Conservation (phyloP, 1,140 invertebrate species). For the Octopus bimaculoides region DNA sequence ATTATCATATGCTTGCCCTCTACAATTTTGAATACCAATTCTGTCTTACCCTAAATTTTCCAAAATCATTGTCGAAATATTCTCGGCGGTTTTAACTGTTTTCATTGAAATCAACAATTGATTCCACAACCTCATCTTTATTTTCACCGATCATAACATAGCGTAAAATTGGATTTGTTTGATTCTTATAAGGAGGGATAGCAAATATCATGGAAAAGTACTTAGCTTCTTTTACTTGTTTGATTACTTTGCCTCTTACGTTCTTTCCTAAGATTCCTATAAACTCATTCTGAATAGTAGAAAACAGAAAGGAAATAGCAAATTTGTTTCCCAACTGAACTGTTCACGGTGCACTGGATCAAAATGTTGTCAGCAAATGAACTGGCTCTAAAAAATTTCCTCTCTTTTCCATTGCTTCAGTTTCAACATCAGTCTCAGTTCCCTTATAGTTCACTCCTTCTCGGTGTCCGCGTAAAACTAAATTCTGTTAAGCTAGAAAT, state of each 20-base stretch:
- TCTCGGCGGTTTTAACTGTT: not conserved
- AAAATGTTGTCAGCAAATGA: not conserved
- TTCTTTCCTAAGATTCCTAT: not conserved
- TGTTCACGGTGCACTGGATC: not conserved
- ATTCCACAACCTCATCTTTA: not conserved
- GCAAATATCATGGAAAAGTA: slow-evolving; percentile 1
- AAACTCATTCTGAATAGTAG: slow-evolving; percentile 7
- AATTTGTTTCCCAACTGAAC: not conserved
- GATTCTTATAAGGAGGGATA: slow-evolving; percentile 1
- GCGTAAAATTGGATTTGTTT: not conserved
- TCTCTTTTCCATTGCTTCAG: not conserved
- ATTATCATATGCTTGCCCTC: not conserved
- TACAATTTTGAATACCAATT: slow-evolving; percentile 3
- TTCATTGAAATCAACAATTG: slow-evolving; percentile 2
- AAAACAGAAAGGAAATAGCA: not conserved
- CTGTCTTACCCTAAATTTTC: not conserved
- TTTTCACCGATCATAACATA: slow-evolving; percentile 7
- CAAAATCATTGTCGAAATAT: not conserved
- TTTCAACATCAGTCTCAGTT: not conserved
- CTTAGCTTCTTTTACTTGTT: slow-evolving; percentile 1
- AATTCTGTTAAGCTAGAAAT: not conserved
- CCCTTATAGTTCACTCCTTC: not conserved
- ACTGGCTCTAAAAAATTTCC: slow-evolving; percentile 7
- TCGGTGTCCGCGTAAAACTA: not conserved
- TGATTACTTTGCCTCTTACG: not conserved